Evolutionary conservation across 2,113 vertebrate species (phyloP), one percentile per base, ranked within the genome.

Genomic region (Ptilorrhoa leucosticta): DNA sequence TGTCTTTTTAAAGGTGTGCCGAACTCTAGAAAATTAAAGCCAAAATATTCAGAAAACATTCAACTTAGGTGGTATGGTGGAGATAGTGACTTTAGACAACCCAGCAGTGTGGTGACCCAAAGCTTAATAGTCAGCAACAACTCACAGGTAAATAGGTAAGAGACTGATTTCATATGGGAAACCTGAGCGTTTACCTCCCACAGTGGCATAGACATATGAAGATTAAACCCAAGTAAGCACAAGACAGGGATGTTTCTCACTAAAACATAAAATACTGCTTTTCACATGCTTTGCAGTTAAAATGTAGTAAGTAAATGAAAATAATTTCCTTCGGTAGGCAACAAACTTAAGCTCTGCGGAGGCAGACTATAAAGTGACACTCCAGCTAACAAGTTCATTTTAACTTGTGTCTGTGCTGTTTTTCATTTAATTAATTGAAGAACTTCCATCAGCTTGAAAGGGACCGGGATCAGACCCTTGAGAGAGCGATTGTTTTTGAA

Each of bases 351-450:
- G 35, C 45, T 76, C 37, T 83, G 51, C 15, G 8, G 53, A 80
- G 56, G 33, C 37, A 93, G 69, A 93, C 63, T 72, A 35, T n/a
- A 33, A 94, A 91, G 63, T 5, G 2, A 20, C 70, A 44, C 9
- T 93, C 30, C 23, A 87, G 35, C 70, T 87, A 72, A 84, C 44
- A 92, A 93, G 42, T 79, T 83, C 42, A n/a, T 76, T 77, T 93
- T 48, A 78, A 78, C 31, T 89, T 82, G 51, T 2, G 2, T 53
- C 63, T 85, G 39, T 88, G 66, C 68, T 76, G 56, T 4, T 90
- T 89, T 89, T 63, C 47, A 71, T 83, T 70, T 90, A 89, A 90
- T 93, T 85, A 90, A 73, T 40, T 63, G 57, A 90, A 93, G 57
- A 93, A 44, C n/a, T 94, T 93, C 47, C 58, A 85, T 86, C 69